A percentile compares a stretch with the other conserved stretches of the same genome.
phyloP scores from a whole-genome alignment of 2,797 vertebrate genomes.

The Carapus acus region DNA sequence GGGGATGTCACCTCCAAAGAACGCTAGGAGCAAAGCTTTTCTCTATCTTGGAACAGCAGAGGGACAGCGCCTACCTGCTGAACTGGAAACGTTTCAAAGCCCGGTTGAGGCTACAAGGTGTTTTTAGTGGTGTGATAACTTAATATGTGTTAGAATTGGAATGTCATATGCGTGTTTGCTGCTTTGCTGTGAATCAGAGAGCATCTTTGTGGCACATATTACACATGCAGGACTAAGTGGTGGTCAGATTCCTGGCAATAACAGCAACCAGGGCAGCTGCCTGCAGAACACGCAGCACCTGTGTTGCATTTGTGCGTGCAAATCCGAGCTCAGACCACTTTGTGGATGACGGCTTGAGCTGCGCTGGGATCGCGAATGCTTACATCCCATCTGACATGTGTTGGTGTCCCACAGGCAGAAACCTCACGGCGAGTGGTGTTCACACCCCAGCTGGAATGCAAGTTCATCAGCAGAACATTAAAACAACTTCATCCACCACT shows the following conservation, averaged over 20 bases:
- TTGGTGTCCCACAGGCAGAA: conserved; percentile 42
- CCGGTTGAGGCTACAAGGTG: conserved; percentile 42
- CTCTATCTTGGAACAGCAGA: conserved; percentile 65
- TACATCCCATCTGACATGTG: conserved; percentile 48
- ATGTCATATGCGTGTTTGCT: conserved; percentile 6
- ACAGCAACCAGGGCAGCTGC: conserved; percentile 8
- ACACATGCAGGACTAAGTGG: conserved; percentile 32
- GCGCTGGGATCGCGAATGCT: conserved; percentile 39
- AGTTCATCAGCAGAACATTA: conserved; percentile 34
- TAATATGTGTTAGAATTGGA: conserved; percentile 6
- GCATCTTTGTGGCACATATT: conserved; percentile 14
- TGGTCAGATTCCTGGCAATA: conserved; percentile 18
- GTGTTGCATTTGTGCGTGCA: conserved; percentile 30
- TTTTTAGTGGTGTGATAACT: conserved; percentile 22
- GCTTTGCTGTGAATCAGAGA: conserved; percentile 1
- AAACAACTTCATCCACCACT: conserved; percentile 56
- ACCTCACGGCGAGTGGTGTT: conserved; percentile 34
- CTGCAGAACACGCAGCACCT: background rate
- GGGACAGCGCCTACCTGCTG: conserved; percentile 59
- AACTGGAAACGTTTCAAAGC: conserved; percentile 54
- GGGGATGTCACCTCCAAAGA: conserved; percentile 52
- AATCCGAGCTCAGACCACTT: conserved; percentile 17
- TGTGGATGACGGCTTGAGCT: conserved; percentile 36
- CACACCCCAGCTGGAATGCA: conserved; percentile 51
- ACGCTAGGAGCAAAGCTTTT: conserved; percentile 55